phyloP scores from a whole-genome alignment of 1,140 invertebrate species.

The Prorops nasuta region DNA sequence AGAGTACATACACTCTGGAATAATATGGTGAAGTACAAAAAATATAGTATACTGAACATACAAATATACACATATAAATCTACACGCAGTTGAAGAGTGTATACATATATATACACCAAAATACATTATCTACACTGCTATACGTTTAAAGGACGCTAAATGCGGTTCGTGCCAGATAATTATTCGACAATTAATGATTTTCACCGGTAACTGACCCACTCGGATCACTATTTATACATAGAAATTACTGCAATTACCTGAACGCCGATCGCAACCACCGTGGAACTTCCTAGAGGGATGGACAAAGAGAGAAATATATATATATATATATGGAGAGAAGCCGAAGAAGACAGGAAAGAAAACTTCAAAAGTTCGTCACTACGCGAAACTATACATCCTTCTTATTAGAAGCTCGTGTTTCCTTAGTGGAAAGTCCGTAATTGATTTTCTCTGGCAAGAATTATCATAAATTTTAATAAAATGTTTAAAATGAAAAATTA shows the following conservation, averaged over 20 bases:
- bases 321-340: too few species aligned
- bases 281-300: neutral
- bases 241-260: neutral
- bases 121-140: too few species aligned
- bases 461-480: neutral
- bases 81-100: too few species aligned
- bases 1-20: too few species aligned
- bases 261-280: neutral
- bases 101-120: too few species aligned
- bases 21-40: too few species aligned
- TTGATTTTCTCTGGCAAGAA: neutral
- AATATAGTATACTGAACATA: too few species aligned
- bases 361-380: neutral
- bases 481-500: too few species aligned
- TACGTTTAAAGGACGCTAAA: neutral
- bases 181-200: neutral
- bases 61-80: too few species aligned
- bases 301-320: too few species aligned
- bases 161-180: neutral
- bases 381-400: neutral
- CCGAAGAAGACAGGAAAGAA: neutral
- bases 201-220: neutral
- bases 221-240: neutral
- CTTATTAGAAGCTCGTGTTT: neutral
- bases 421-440: neutral